A percentile compares a stretch with the other conserved stretches of the same genome.
Evolutionary conservation across 53 echinoderm and acorn worm genomes (phyloP).

Genomic region (Stichopus horrens): DNA sequence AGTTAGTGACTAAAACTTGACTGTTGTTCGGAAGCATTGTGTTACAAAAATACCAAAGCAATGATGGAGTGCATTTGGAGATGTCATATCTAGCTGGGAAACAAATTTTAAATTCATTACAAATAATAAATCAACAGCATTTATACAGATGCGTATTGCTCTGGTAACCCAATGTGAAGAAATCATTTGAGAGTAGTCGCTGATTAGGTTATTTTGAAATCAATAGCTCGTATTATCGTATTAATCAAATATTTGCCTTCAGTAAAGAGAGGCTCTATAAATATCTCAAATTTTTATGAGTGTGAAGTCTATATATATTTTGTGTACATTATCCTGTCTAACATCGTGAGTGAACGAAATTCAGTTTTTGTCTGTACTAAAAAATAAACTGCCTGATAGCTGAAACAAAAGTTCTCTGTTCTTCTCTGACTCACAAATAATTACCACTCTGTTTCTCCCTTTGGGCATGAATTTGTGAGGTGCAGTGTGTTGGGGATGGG

Average conservation of each 20-base stretch:
- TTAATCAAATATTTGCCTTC: conserved; percentile 9
- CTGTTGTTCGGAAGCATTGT: no score
- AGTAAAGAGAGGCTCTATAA: conserved; percentile 26
- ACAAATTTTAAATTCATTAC: no score
- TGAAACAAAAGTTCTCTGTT: not conserved
- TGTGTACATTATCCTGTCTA: conserved; percentile 43
- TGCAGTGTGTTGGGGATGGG: no score
- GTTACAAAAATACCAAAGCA: no score
- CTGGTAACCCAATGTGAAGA: conserved; percentile 1
- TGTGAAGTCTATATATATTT: conserved; percentile 45
- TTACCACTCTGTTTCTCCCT: no score
- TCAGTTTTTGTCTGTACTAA: conserved; percentile 26
- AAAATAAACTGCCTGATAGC: conserved; percentile 42
- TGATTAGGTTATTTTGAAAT: conserved; percentile 16
- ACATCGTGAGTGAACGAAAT: conserved; percentile 30
- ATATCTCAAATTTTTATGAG: conserved; percentile 36
- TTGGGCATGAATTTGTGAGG: no score
- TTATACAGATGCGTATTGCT: not conserved
- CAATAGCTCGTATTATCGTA: conserved; percentile 6
- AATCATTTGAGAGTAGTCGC: not conserved
- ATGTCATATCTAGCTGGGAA: no score
- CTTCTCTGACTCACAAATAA: not conserved
- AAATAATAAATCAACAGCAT: no score
- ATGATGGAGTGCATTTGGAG: no score
- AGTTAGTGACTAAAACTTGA: no score